Evolutionary conservation across 2,888 invertebrate species (phyloP), one percentile per base, ranked within the genome.

Genomic region (Leptinotarsa tumamoca): DNA sequence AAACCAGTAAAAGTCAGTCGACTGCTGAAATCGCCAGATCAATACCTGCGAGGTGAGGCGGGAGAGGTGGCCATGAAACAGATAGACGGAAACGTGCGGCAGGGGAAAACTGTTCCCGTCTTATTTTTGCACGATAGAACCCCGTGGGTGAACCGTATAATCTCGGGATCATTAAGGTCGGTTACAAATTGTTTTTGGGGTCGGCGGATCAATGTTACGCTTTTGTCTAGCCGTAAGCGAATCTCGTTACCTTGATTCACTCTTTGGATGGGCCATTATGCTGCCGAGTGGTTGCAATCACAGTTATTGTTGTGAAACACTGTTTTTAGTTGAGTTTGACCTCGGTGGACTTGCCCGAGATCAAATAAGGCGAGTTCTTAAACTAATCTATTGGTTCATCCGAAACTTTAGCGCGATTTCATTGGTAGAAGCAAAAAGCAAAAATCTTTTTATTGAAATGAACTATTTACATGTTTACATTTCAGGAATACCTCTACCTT

Each of bases 1-100:
- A 70, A 70, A 70, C 70, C 61, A 18, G 49, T 58, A 61, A 50
- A 70, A 70, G 70, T 70, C 70, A 61, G 70, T 70, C 69, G 69
- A 68, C 69, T 69, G 69, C 69, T 69, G 69, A 69, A 69, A 23
- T 56, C 56, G n/a, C 14, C 27, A 56, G 69, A 70, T 70, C 70
- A 58, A 70, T 70, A 70, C 70, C 54, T 51, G 23, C 50, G 51
- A 58, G 58, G 70, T 58, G 70, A 61, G 51, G 58, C 50, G 33
- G 49, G 58, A 33, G 27, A 63, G 63, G 56, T 56, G 69, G 21
- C 58, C 69, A 70, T 21, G 58, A 70, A 49, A 70, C 70, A 70
- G 70, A 70, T 70, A 70, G 70, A 70, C 33, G 63, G 63, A 63
- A 63, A 43, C 63, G 33, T 33, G 63, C 43, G 63, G 13, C 15